Conservation (phyloP, 2,888 invertebrate species). For the Cataglyphis albicans region DNA sequence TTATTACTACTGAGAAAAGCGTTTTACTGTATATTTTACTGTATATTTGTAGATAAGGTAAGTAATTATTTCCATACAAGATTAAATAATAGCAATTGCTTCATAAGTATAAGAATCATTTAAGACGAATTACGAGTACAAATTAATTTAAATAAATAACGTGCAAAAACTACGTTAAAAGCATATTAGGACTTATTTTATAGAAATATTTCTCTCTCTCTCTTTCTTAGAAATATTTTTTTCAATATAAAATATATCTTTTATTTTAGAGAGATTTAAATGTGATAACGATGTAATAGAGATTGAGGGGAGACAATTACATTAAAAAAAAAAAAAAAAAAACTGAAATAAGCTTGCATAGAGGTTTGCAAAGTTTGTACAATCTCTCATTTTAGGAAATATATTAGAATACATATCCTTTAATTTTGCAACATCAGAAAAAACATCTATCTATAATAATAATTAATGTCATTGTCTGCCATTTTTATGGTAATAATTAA, state of each 20-base stretch:
- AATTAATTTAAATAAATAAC: slow-evolving; percentile 6
- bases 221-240: neutral
- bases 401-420: neutral
- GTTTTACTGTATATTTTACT: neutral
- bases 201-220: too few relatives aligned
- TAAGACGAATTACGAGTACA: neutral
- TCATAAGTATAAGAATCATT: neutral
- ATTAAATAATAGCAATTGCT: slow-evolving; percentile 16
- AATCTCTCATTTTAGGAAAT: neutral
- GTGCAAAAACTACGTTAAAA: neutral
- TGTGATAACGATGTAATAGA: neutral
- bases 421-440: neutral
- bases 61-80: neutral
- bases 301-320: neutral
- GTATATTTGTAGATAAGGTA: neutral
- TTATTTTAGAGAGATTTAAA: neutral
- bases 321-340: neutral
- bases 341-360: neutral
- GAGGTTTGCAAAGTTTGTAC: neutral
- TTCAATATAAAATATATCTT: neutral
- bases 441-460: neutral
- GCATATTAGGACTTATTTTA: neutral
- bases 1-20: neutral
- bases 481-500: neutral
- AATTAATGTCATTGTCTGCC: too few relatives aligned